Evolutionary conservation across 2,888 invertebrate species (phyloP).

Genomic region (Limnephilus auricula): DNA sequence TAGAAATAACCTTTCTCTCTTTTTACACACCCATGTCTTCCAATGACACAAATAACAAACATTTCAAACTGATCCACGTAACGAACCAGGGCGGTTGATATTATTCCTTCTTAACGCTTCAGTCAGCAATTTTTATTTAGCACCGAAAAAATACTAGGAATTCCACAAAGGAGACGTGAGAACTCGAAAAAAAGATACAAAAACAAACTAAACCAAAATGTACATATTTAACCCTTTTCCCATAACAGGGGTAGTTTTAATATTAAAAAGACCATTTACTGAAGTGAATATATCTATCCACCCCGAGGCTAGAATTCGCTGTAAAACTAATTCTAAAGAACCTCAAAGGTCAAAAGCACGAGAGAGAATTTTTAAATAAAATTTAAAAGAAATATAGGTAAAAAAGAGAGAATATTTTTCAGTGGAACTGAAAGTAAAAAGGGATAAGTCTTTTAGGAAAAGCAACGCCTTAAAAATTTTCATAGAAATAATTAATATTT

Average conservation of each 20-base stretch:
- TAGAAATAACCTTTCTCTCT: not conserved
- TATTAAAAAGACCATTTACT: not conserved
- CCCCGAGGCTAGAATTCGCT: constrained; percentile 9
- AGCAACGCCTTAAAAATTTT: too few species aligned
- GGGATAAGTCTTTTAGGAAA: not conserved
- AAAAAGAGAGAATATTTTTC: not conserved
- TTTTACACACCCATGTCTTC: not conserved
- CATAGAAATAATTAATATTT: too few species aligned
- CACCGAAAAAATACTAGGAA: not conserved
- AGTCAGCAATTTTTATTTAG: not conserved
- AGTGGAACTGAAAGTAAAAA: not conserved
- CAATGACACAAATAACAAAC: not conserved
- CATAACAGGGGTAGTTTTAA: not conserved
- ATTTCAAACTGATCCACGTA: not conserved
- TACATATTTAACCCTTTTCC: not conserved
- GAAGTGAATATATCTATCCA: constrained; percentile 12
- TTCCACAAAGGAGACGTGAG: not conserved
- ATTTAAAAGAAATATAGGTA: not conserved
- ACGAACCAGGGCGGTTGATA: not conserved
- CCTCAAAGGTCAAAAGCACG: not conserved
- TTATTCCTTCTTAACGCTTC: not conserved
- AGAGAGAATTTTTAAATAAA: not conserved
- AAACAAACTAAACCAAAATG: not conserved
- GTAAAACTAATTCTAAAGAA: not conserved
- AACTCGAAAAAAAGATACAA: not conserved